A percentile compares a stretch with the other conserved stretches of the same genome.
Evolutionary conservation across 2,888 invertebrate species (phyloP).

Genomic region (Sinohyriopsis cumingii): DNA sequence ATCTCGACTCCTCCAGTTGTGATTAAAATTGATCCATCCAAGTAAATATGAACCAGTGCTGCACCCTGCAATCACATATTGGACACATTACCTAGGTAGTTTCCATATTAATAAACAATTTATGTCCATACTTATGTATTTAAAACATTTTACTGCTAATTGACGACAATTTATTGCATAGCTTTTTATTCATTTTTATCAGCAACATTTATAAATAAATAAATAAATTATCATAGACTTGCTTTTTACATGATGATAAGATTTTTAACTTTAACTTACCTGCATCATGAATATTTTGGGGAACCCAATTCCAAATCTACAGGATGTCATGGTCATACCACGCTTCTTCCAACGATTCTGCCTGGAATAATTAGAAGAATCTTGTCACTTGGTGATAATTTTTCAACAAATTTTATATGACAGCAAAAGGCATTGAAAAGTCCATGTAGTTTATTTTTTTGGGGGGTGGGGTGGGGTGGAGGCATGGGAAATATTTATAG

Average conservation of each 20-base stretch:
- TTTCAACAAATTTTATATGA: no score
- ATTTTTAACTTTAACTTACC: conserved; percentile 27
- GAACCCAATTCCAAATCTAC: conserved; percentile 44
- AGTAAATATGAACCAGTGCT: conserved; percentile 55
- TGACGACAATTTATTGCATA: no score
- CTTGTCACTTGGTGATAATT: neutral
- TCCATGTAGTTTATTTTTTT: no score
- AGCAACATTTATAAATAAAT: no score
- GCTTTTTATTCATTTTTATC: no score
- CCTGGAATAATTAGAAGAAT: conserved; percentile 74
- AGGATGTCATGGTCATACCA: conserved; percentile 52
- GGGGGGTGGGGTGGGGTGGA: no score
- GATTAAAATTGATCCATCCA: conserved; percentile 71
- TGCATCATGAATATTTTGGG: conserved; percentile 73
- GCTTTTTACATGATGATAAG: no score
- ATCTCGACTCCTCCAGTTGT: conserved; percentile 59
- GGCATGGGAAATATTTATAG: no score
- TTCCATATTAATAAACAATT: neutral
- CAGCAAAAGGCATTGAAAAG: no score
- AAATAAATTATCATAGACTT: no score
- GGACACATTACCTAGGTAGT: neutral
- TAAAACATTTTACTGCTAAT: neutral
- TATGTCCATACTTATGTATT: no score
- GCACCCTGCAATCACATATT: conserved; percentile 36
- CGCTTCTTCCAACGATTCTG: conserved; percentile 88